These are phyloP conservation scores for Solenopsis invicta DNA, from an alignment of 1,140 invertebrate species.

Conservation along the genomic window DNA sequence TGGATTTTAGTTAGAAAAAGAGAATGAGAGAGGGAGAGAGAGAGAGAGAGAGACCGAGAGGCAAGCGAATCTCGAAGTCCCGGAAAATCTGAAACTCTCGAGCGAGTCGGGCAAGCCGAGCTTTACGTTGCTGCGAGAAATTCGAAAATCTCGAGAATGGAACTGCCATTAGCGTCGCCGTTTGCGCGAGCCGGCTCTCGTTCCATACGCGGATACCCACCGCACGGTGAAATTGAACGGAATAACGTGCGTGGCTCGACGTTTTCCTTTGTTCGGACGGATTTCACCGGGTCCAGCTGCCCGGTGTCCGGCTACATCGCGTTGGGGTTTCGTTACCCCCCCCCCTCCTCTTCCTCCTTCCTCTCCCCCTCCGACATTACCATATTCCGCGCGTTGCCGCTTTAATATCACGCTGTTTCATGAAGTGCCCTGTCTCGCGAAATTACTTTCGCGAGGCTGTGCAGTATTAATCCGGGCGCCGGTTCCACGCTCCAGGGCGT, in stretches of 20 bases:
- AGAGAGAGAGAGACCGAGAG: neutral
- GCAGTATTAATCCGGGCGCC: constrained; percentile 41
- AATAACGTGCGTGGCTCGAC: constrained; percentile 71
- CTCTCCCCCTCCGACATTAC: constrained; percentile 70
- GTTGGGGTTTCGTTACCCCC: constrained; percentile 70
- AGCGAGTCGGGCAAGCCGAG: constrained; percentile 32
- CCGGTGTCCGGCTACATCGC: constrained; percentile 66
- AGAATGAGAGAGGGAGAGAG: constrained; percentile 27
- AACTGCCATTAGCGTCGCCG: constrained; percentile 68
- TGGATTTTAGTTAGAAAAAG: constrained; percentile 11
- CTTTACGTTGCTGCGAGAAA: constrained; percentile 68
- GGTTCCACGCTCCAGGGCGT: neutral
- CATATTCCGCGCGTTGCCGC: constrained; percentile 75
- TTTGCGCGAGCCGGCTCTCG: constrained; percentile 44
- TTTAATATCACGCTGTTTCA: constrained; percentile 75
- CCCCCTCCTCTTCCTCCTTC: too few relatives aligned
- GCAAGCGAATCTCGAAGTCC: constrained; percentile 55
- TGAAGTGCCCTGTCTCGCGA: constrained; percentile 32
- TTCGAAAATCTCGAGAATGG: constrained; percentile 73
- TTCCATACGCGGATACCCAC: constrained; percentile 50
- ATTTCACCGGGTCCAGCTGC: constrained; percentile 59
- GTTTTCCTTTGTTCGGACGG: constrained; percentile 74
- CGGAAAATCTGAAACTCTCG: constrained; percentile 59
- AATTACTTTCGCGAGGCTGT: constrained; percentile 52
- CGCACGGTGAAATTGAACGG: constrained; percentile 74